Conservation (phyloP, 2,113 vertebrate species). For the Crotalus horridus region DNA sequence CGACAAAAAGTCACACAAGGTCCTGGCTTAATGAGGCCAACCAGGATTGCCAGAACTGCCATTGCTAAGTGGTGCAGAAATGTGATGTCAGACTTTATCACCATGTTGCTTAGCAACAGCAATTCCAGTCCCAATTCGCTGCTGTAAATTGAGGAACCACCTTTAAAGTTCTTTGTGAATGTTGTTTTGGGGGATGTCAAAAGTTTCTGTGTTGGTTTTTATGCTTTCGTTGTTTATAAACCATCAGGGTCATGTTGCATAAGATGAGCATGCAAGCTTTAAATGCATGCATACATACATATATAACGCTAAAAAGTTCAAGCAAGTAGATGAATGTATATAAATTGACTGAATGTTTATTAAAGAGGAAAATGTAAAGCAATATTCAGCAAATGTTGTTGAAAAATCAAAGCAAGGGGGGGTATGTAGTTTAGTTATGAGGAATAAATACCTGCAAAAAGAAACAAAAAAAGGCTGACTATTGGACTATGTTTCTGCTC, state of each 20-base stretch:
- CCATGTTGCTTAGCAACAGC: not conserved
- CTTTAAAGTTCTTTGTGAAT: not conserved
- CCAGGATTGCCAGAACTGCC: not conserved
- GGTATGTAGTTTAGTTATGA: not conserved
- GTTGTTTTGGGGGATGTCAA: not conserved
- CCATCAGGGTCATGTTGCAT: not conserved
- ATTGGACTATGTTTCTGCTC: not conserved
- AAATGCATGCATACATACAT: not conserved
- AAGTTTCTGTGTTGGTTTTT: not conserved
- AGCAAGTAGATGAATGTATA: not conserved
- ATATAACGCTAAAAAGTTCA: not conserved
- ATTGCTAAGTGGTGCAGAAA: not conserved
- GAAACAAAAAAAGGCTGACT: not conserved
- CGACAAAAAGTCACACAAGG: not conserved
- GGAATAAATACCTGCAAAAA: not conserved
- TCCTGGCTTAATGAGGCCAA: not conserved
- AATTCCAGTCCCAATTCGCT: not conserved
- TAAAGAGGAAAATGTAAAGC: not conserved
- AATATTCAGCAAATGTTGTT: not conserved
- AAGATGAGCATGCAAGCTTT: not conserved
- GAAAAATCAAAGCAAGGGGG: not conserved
- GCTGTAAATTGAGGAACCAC: not conserved
- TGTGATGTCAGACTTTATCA: not conserved
- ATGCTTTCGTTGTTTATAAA: not conserved
- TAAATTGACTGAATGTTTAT: not conserved